phyloP scores from a whole-genome alignment of 2,797 vertebrate genomes.

The Lepus oiostolus region DNA sequence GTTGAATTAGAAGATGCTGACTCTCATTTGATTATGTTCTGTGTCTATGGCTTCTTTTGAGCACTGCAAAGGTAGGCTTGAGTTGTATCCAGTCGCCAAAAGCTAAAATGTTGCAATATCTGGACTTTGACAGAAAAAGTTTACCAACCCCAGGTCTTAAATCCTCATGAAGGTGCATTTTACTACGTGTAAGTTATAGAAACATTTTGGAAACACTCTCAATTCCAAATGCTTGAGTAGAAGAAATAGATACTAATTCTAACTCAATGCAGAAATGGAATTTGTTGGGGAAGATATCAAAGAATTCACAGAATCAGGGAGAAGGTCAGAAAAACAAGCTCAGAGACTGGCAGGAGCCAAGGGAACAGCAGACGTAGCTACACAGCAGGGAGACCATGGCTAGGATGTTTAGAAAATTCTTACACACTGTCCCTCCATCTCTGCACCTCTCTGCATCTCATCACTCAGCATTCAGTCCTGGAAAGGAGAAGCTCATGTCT shows the following conservation, averaged over 20 bases:
- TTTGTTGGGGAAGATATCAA: not conserved
- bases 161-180: not conserved
- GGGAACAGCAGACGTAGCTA: not conserved
- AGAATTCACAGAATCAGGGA: not conserved
- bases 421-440: not conserved
- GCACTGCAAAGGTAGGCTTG: not conserved
- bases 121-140: not conserved
- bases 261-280: conserved; percentile 23
- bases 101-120: not conserved
- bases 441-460: not conserved
- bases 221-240: not conserved
- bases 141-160: not conserved
- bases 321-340: not conserved
- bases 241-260: conserved; percentile 13
- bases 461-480: not conserved
- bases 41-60: not conserved
- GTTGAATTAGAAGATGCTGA: not conserved
- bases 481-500: not conserved
- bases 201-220: not conserved
- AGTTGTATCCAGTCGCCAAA: not conserved
- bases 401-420: not conserved
- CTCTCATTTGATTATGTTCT: not conserved
- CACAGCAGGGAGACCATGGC: accelerated
- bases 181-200: not conserved
- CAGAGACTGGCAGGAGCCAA: not conserved